Conservation (phyloP, 2,797 vertebrate genomes). For the Platalea minor region DNA sequence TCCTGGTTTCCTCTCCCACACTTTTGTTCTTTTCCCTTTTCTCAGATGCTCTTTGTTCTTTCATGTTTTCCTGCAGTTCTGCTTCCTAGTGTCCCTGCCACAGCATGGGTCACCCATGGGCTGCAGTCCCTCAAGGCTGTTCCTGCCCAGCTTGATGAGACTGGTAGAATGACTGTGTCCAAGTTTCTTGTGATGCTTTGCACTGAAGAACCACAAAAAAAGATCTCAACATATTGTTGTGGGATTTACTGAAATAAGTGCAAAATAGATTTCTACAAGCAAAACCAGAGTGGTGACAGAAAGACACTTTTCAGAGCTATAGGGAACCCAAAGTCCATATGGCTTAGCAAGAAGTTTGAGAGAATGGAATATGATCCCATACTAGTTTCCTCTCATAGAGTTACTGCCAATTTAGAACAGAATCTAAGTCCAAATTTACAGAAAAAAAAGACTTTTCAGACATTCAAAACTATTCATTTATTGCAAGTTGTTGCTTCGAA, state of each 20-base stretch:
- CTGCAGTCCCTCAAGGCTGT: neutral
- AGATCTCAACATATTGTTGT: neutral
- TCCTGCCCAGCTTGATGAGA: accelerated
- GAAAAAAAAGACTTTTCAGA: neutral
- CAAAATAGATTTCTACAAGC: neutral
- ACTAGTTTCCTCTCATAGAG: neutral
- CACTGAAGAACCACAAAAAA: neutral
- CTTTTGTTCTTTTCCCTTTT: neutral
- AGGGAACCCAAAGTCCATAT: neutral
- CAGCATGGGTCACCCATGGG: neutral
- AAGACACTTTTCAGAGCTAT: neutral
- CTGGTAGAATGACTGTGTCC: neutral
- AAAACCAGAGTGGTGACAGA: neutral
- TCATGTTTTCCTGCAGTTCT: neutral
- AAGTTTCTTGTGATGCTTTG: neutral
- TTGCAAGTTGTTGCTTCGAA: neutral
- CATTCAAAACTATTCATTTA: neutral
- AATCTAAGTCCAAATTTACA: neutral
- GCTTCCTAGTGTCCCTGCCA: neutral
- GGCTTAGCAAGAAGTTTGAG: neutral
- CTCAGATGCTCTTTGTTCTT: neutral
- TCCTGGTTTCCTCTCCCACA: neutral
- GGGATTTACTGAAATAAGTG: neutral
- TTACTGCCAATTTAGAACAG: neutral
- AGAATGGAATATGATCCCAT: neutral